Conservation (phyloP, 2,888 invertebrate genomes). For the Osedax frankpressi region DNA sequence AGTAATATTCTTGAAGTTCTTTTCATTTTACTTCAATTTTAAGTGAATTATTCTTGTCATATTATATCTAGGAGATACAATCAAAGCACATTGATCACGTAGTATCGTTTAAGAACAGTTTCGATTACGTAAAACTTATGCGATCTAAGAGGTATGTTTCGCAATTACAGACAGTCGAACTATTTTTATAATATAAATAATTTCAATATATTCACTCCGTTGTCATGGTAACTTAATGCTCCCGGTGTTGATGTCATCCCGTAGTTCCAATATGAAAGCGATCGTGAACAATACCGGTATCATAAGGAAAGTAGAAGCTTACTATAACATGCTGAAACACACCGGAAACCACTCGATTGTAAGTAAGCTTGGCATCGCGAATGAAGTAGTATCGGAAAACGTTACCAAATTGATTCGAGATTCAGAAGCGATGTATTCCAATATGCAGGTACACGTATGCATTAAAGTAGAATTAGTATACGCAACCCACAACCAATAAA, state of each 20-base stretch:
- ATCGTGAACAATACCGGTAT: neutral
- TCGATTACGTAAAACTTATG: neutral
- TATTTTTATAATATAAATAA: too few species aligned
- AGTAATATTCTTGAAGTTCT: too few species aligned
- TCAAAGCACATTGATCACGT: neutral
- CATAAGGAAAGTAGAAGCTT: neutral
- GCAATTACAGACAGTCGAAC: too few species aligned
- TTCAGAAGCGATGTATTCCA: neutral
- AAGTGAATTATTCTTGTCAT: too few species aligned
- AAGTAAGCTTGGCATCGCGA: neutral
- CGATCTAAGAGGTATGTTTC: neutral
- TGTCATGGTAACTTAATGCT: too few species aligned
- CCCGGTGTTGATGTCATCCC: too few species aligned
- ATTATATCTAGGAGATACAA: too few species aligned
- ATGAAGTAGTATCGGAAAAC: neutral
- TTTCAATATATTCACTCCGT: too few species aligned
- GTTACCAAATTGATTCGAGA: neutral
- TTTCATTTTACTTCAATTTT: too few species aligned
- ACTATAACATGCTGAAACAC: neutral
- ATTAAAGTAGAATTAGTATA: too few species aligned
- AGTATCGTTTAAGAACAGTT: neutral
- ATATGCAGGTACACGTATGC: neutral
- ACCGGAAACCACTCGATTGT: neutral
- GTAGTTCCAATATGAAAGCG: neutral
- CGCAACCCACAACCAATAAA: too few species aligned